Evolutionary conservation across 2,113 vertebrate species (phyloP), one percentile per base, ranked within the genome.

Genomic region (Poeciliopsis retropinna): DNA sequence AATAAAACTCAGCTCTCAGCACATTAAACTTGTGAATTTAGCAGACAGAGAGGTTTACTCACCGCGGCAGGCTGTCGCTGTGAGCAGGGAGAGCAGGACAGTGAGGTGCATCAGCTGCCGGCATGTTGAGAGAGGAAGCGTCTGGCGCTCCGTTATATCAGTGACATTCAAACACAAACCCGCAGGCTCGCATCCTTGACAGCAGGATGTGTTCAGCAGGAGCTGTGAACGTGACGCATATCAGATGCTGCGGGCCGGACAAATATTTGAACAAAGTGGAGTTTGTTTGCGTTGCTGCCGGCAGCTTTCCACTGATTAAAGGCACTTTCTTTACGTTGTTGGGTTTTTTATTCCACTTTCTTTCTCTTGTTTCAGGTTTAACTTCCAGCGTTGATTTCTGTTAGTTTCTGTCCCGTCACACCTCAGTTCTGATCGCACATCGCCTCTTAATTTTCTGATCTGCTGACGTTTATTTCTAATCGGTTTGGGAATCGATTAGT

Each of bases 181-280:
- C 68, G 44, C 57, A 64, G 44, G 28, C 75, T 69, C 1, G 89
- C 85, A 93, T 93, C 93, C 92, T 93, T 86, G 77, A 88, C 51
- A 84, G 81, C 86, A 94, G 93, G 93, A 94, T 92, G 82, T 92
- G 62, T 13, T 39, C 64, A 78, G 4, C 17, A 74, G 89, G 89
- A 74, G 84, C 70, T 76, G 51, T 67, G 27, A 78, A 70, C 3
- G 19, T 12, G 41, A 29, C 7, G 8, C 54, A n/a, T 68, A 37
- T 80, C 39, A 78, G 74, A 73, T 80, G 67, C 27, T 60, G 57
- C 63, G 60, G 67, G 64, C 51, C 31, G 60, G 8, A 75, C 28
- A 47, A 90, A 54, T 89, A 87, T 91, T 91, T 91, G 80, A 85
- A 83, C 74, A 85, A 19, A 17, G 19, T 32, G 62, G 22, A 27